phyloP scores from a whole-genome alignment of 2,888 invertebrate species.

The Orchesellides sinensis region DNA sequence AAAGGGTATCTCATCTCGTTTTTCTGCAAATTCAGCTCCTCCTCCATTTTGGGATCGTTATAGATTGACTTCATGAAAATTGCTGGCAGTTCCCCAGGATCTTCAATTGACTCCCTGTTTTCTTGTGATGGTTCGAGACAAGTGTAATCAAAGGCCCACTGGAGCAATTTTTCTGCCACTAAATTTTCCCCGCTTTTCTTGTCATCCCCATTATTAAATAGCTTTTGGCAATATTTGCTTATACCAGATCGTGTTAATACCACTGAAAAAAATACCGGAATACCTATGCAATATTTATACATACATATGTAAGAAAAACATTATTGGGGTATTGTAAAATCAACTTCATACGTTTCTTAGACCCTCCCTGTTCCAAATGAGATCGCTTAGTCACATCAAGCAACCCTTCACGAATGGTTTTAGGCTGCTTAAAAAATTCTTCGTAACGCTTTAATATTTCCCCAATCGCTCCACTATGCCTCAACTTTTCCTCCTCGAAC shows the following conservation, averaged over 20 bases:
- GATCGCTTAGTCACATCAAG: not conserved
- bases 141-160: slow-evolving; percentile 36
- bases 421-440: slow-evolving; percentile 22
- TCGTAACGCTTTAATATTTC: slow-evolving; percentile 32
- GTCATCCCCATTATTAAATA: not conserved
- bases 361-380: not conserved
- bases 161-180: slow-evolving; percentile 13
- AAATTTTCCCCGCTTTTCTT: not conserved
- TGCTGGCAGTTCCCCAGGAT: not conserved
- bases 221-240: slow-evolving; percentile 29
- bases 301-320: not conserved
- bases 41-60: too few species aligned
- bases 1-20: too few species aligned
- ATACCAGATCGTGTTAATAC: slow-evolving; percentile 17
- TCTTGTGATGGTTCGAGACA: slow-evolving; percentile 20
- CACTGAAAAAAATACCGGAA: not conserved
- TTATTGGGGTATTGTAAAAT: not conserved
- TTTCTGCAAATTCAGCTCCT: too few species aligned
- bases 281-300: too few species aligned
- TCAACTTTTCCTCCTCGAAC: slow-evolving; percentile 1
- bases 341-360: slow-evolving; percentile 23
- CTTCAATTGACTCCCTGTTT: slow-evolving; percentile 1
- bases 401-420: slow-evolving; percentile 1
- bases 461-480: not conserved
- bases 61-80: not conserved